Conservation (phyloP, 2,888 invertebrate species). For the Acleris cristana region DNA sequence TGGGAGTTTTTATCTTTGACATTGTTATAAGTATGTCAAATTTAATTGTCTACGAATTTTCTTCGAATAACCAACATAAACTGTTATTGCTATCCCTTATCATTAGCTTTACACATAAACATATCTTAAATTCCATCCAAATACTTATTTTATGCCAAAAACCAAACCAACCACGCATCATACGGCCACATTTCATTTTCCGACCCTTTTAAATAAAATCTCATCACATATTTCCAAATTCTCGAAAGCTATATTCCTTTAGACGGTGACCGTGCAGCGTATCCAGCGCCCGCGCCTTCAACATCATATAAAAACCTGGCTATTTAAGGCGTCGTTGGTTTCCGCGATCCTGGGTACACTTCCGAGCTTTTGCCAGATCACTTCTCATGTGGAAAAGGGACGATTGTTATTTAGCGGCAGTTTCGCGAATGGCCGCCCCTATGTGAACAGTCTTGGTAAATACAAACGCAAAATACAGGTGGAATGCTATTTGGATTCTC, state of each 20-base stretch:
- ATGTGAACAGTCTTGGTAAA: constrained; percentile 12
- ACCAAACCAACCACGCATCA: not conserved
- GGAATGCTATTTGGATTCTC: constrained; percentile 4
- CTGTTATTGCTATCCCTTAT: too few species aligned
- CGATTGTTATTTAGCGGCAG: constrained; percentile 27
- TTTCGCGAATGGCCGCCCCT: constrained; percentile 23
- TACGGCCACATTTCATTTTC: not conserved
- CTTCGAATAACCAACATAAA: too few species aligned
- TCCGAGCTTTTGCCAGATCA: constrained; percentile 29
- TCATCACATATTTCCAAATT: constrained; percentile 18
- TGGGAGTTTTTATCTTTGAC: too few species aligned
- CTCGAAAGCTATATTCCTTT: constrained; percentile 14
- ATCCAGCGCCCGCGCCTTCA: not conserved
- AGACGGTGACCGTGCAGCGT: constrained; percentile 6
- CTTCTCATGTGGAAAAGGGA: constrained; percentile 32
- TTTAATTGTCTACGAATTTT: too few species aligned
- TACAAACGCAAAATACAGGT: constrained; percentile 12
- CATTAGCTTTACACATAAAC: too few species aligned
- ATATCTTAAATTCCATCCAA: too few species aligned
- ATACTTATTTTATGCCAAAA: too few species aligned
- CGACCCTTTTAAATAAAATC: constrained; percentile 18
- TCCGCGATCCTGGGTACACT: not conserved
- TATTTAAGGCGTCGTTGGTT: constrained; percentile 6
- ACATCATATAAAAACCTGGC: not conserved
- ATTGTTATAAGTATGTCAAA: too few species aligned